Percentiles rank a stretch among this genome's conserved stretches.
Conservation (phyloP, 2,797 vertebrate species). For the Cossypha niveicapilla region DNA sequence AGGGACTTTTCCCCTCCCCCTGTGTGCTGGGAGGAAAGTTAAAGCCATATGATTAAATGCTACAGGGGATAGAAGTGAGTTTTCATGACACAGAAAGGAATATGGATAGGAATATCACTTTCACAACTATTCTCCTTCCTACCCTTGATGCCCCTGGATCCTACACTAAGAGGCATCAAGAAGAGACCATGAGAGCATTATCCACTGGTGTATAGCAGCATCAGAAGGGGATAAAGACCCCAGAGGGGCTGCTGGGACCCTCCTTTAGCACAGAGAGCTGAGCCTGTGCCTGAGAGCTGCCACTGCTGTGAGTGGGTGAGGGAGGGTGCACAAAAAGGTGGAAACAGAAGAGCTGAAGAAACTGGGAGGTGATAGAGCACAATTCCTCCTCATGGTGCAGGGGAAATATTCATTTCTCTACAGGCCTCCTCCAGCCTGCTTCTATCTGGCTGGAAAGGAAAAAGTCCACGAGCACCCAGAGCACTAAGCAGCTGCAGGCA, state of each 20-base stretch:
- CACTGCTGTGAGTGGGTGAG: accelerated
- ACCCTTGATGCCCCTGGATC: background rate
- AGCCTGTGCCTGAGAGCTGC: background rate
- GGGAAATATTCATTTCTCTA: background rate
- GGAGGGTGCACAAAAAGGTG: background rate
- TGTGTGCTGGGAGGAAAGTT: background rate
- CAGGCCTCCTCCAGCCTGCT: background rate
- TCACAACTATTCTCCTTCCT: background rate
- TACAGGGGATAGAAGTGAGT: background rate
- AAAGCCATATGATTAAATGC: constrained; percentile 33
- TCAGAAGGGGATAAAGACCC: background rate
- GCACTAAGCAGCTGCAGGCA: background rate
- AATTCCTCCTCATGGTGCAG: background rate
- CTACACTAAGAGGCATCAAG: background rate
- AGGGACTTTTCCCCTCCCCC: background rate
- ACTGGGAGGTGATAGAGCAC: background rate
- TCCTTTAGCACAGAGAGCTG: background rate
- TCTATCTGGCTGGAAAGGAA: background rate
- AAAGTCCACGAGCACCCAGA: background rate
- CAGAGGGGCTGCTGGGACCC: background rate
- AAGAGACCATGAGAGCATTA: background rate
- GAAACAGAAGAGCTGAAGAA: background rate
- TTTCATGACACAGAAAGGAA: background rate
- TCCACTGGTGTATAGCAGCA: background rate
- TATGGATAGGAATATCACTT: background rate